Conservation (phyloP, 1,140 invertebrate genomes). For the Stenopsyche tienmushanensis region DNA sequence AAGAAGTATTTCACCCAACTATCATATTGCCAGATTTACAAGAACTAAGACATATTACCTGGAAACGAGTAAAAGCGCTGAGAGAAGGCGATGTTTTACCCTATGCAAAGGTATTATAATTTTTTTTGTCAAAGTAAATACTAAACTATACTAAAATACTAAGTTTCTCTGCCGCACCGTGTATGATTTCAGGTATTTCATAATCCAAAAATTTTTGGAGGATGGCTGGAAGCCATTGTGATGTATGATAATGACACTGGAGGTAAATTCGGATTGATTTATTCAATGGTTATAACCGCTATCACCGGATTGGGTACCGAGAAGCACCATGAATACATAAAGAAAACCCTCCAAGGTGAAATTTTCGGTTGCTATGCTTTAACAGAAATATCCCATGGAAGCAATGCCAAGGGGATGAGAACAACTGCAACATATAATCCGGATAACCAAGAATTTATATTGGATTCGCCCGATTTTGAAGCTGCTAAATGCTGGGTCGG, state of each 20-base stretch:
- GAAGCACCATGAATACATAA: slow-evolving; percentile 61
- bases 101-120: too few relatives aligned
- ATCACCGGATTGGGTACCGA: slow-evolving; percentile 58
- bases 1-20: not conserved
- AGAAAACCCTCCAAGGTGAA: slow-evolving; percentile 58
- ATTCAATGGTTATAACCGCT: slow-evolving; percentile 58
- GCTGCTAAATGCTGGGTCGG: slow-evolving; percentile 87
- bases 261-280: slow-evolving; percentile 63
- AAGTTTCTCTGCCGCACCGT: too few relatives aligned
- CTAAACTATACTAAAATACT: too few relatives aligned
- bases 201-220: slow-evolving; percentile 50
- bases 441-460: slow-evolving; percentile 69
- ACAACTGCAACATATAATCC: slow-evolving; percentile 79
- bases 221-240: slow-evolving; percentile 58
- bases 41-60: not conserved
- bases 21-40: not conserved
- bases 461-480: slow-evolving; percentile 81
- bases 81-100: not conserved
- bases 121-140: too few relatives aligned
- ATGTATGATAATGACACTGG: slow-evolving; percentile 70
- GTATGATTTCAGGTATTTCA: too few relatives aligned
- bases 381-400: slow-evolving; percentile 84
- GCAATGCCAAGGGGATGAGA: slow-evolving; percentile 78
- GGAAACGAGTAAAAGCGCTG: not conserved
- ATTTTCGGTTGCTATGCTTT: slow-evolving; percentile 77